A percentile compares a stretch with the other conserved stretches of the same genome.
Evolutionary conservation across 1,140 invertebrate genomes (phyloP).

Genomic region (Papilio glaucus): DNA sequence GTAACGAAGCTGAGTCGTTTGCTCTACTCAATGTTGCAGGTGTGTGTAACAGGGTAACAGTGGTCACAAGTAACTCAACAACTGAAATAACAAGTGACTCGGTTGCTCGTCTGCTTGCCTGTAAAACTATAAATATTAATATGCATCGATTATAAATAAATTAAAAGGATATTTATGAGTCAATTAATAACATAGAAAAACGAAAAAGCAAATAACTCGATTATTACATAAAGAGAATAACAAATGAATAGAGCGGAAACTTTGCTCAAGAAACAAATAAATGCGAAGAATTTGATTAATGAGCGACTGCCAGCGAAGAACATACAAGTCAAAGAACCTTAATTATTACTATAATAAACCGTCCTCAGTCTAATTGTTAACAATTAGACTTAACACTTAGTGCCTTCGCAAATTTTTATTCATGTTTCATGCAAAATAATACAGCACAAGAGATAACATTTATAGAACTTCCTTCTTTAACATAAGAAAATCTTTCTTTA

Average conservation of each 20-base stretch:
- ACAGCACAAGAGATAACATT: no score
- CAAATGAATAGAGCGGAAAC: neutral
- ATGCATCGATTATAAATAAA: no score
- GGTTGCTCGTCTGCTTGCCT: no score
- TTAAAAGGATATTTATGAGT: no score
- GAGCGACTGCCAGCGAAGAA: slow-evolving; percentile 3
- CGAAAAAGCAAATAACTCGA: neutral
- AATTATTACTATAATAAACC: neutral
- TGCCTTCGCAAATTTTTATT: neutral
- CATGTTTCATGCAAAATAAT: neutral
- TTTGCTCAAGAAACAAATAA: neutral
- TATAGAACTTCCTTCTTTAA: neutral
- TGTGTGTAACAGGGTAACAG: no score
- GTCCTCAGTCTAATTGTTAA: neutral
- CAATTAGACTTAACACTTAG: neutral
- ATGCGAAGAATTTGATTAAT: slow-evolving; percentile 3
- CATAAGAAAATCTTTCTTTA: neutral
- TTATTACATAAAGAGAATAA: neutral
- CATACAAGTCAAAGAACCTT: neutral
- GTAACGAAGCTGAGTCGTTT: no score
- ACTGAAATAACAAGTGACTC: no score
- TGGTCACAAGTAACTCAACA: no score
- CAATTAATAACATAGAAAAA: neutral
- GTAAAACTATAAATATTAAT: no score
- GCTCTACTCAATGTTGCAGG: no score